Evolutionary conservation across 1,140 invertebrate genomes (phyloP), one percentile per base, ranked within the genome.

Genomic region (Babylonia areolata): DNA sequence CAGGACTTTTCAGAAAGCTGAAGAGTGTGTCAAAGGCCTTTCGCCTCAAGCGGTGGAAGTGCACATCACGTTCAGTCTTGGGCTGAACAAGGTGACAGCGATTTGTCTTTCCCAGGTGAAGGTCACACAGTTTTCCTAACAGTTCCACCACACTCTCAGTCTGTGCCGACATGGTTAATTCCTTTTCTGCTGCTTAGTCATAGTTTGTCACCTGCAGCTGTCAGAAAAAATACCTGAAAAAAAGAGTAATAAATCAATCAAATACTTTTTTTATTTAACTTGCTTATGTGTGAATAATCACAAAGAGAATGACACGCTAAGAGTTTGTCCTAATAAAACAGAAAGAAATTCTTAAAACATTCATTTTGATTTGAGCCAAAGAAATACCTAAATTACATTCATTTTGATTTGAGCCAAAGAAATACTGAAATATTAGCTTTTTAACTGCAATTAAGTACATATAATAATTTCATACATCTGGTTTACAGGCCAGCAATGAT

Each of bases 71-170:
- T 0, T 85, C 64, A n/a, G 46, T 37, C 80, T 79, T 84, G 1
- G 90, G 90, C 81, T 90, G 90, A 17, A 82, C 77, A 0, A 90
- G 78, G 75, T 87, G 87, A 20, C 87, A 86, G 46, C 87, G 37
- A 35, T 86, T 51, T 33, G 31, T 40, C 28, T 85, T 37, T 23
- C 87, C 71, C 77, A 87, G 64, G 64, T 88, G 86, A 20, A 86
- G 73, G 40, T 88, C 83, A 81, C 89, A 87, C 28, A 89, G 85
- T 28, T 87, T 75, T n/a, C 64, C 54, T 20, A 89, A 84, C 84
- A 88, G 78, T 35, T 31, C 86, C 58, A 78, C 54, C 40, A 90
- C 79, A 71, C 87, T 87, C 37, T 86, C 86, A 28, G 79, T 64
- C 15, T 81, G 54, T 28, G 35, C 75, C 31, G 35, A 35, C 77